Percentiles rank a stretch among this genome's conserved stretches.
Conservation (phyloP, 2,797 vertebrate species). For the Sebastes elongatus region DNA sequence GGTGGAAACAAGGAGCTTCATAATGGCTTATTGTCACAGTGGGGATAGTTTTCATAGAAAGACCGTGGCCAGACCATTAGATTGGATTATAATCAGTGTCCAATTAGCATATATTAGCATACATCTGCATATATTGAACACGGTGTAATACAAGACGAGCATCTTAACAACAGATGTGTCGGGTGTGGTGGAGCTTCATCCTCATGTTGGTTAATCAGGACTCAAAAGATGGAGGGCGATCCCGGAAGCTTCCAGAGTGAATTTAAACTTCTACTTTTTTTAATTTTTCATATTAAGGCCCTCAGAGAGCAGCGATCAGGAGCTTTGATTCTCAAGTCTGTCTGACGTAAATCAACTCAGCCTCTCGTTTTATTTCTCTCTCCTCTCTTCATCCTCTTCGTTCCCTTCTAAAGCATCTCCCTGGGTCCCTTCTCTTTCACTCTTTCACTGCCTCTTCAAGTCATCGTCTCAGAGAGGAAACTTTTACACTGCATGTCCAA, state of each 20-base stretch:
- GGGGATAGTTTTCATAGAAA: slow-evolving; percentile 36
- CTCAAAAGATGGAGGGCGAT: not conserved
- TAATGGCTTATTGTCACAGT: slow-evolving; percentile 25
- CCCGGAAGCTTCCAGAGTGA: not conserved
- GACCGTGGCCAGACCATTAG: slow-evolving; percentile 9
- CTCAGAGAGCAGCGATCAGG: not conserved
- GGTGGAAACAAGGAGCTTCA: not conserved
- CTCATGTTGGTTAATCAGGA: not conserved
- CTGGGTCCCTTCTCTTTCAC: not conserved
- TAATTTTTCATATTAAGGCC: not conserved
- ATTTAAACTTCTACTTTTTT: not conserved
- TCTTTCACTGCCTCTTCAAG: not conserved
- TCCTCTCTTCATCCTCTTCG: not conserved
- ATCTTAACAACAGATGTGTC: slow-evolving; percentile 51
- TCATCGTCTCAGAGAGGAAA: not conserved
- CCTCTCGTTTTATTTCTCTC: not conserved
- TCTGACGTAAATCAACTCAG: not conserved
- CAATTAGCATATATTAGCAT: slow-evolving; percentile 71
- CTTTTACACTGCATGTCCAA: not conserved
- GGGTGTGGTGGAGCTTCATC: not conserved
- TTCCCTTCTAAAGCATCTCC: not conserved
- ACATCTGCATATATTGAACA: slow-evolving; percentile 36
- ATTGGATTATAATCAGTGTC: slow-evolving; percentile 50
- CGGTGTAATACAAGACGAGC: slow-evolving; percentile 1
- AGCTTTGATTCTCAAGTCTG: not conserved